phyloP scores from a whole-genome alignment of 2,888 invertebrate genomes.

The Aleiodes testaceus region DNA sequence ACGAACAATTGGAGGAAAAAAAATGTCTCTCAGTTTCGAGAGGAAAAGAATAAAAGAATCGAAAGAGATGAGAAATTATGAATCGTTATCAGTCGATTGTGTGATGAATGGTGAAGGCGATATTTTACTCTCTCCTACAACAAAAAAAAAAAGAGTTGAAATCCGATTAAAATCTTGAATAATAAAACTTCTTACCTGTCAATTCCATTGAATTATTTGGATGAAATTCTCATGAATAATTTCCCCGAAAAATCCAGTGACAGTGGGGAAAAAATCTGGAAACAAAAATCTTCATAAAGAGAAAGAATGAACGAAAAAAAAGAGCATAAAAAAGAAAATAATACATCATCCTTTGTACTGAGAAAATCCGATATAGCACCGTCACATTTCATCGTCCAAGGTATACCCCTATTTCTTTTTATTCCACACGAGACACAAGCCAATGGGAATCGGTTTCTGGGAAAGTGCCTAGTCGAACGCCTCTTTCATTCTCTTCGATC shows the following conservation, averaged over 20 bases:
- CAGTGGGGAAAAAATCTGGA: too few species aligned
- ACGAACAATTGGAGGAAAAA: not conserved
- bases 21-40: not conserved
- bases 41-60: not conserved
- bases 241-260: too few species aligned
- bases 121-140: constrained; percentile 7
- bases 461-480: constrained; percentile 35
- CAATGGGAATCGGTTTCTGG: constrained; percentile 1
- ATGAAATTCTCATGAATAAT: too few species aligned
- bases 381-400: constrained; percentile 4
- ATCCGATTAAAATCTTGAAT: constrained; percentile 18
- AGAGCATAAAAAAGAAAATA: too few species aligned
- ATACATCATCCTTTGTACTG: not conserved
- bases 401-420: not conserved
- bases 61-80: constrained; percentile 3
- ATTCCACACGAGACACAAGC: constrained; percentile 6
- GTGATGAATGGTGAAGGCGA: constrained; percentile 25
- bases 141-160: constrained; percentile 2
- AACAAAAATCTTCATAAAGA: too few species aligned
- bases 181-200: not conserved
- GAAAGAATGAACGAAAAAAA: too few species aligned
- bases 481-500: constrained; percentile 26
- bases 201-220: too few species aligned
- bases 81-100: constrained; percentile 23
- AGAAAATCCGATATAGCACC: not conserved